Evolutionary conservation across 23 tunicate species (phyloP).

Genomic region (Trididemnum nubilum): DNA sequence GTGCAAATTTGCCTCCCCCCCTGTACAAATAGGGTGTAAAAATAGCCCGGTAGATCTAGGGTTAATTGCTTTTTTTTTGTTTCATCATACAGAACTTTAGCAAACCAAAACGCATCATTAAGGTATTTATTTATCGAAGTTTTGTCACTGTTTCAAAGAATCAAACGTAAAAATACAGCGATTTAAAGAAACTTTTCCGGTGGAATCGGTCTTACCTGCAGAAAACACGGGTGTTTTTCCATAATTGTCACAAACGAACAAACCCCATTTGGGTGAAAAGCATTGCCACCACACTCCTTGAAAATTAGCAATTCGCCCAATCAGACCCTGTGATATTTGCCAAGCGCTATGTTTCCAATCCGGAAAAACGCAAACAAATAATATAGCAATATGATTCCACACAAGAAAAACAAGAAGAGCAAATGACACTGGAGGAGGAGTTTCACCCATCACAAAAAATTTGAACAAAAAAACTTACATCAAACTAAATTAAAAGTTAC

Average conservation of each 20-base stretch:
- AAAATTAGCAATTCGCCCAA: slow-evolving; percentile 25
- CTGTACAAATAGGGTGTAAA: too few relatives aligned
- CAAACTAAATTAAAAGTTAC: too few relatives aligned
- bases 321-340: slow-evolving; percentile 46
- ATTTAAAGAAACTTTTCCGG: too few relatives aligned
- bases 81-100: too few relatives aligned
- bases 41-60: too few relatives aligned
- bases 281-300: slow-evolving; percentile 15
- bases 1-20: too few relatives aligned
- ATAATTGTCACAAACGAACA: slow-evolving; percentile 21
- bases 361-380: slow-evolving; percentile 40
- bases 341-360: slow-evolving; percentile 60
- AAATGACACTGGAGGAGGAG: slow-evolving; percentile 5
- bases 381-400: slow-evolving; percentile 6
- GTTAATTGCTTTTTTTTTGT: too few relatives aligned
- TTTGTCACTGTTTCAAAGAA: too few relatives aligned
- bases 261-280: slow-evolving; percentile 24
- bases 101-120: too few relatives aligned
- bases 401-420: not conserved
- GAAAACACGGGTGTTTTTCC: slow-evolving; percentile 8
- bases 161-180: too few relatives aligned
- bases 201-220: slow-evolving; percentile 4
- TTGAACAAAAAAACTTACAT: too few relatives aligned
- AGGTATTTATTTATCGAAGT: too few relatives aligned
- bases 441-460: not conserved